These are phyloP conservation scores for Kryphioiulus occultus DNA, from an alignment of 2,888 invertebrate genomes.

Conservation along the genomic window DNA sequence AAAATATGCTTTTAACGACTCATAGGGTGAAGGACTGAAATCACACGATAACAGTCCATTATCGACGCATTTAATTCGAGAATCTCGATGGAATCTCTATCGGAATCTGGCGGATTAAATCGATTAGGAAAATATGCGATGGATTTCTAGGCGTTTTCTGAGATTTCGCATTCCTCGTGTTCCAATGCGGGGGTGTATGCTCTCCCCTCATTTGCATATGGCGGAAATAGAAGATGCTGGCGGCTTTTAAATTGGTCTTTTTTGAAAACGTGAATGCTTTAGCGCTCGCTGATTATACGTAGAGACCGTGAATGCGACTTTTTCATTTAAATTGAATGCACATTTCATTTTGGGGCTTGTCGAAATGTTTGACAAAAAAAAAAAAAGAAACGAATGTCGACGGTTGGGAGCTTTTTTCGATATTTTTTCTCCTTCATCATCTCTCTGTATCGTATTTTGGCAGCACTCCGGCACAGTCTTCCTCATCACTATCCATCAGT, in stretches of 20 bases:
- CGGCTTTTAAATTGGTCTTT: conserved; percentile 39
- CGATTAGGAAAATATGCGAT: conserved; percentile 32
- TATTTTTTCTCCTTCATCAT: not conserved
- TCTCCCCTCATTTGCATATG: not conserved
- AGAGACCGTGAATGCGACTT: conserved; percentile 18
- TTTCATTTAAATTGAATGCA: conserved; percentile 40
- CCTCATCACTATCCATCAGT: not conserved
- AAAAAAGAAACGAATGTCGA: conserved; percentile 24
- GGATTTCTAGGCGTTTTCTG: not conserved
- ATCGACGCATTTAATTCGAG: not conserved
- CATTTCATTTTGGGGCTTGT: conserved; percentile 39
- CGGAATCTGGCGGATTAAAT: not conserved
- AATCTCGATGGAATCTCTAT: not conserved
- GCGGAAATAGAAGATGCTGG: conserved; percentile 14
- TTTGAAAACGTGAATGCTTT: conserved; percentile 22
- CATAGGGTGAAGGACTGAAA: too few relatives aligned
- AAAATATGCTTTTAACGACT: too few relatives aligned
- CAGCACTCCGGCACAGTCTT: conserved; percentile 21
- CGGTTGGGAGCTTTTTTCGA: not conserved
- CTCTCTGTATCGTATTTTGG: conserved; percentile 9
- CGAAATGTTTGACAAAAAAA: conserved; percentile 36
- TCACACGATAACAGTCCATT: too few relatives aligned
- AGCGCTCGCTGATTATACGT: conserved; percentile 13
- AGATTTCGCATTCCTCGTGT: not conserved
- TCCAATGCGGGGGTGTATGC: too few relatives aligned